Conservation (phyloP, 2,888 invertebrate genomes). For the Hartigia nigra region DNA sequence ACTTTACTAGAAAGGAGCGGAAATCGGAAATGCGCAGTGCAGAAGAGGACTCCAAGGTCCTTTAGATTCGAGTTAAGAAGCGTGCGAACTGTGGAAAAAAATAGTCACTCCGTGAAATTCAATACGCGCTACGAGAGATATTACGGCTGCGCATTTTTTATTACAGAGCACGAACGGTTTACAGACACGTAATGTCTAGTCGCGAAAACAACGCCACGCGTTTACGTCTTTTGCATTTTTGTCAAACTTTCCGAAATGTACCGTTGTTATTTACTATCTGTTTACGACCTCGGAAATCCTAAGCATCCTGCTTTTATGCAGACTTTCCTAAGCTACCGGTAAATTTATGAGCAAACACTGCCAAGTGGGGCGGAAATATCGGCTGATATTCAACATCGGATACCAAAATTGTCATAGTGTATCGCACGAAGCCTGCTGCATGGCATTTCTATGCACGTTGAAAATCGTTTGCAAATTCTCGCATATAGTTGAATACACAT, state of each 20-base stretch:
- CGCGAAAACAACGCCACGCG: neutral
- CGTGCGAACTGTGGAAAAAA: neutral
- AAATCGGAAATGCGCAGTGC: neutral
- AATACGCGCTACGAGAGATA: neutral
- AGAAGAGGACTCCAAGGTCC: neutral
- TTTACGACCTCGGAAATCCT: neutral
- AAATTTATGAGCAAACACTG: conserved; percentile 30
- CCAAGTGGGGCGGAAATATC: conserved; percentile 27
- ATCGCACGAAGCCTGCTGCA: neutral
- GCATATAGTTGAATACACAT: neutral
- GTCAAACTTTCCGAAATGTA: neutral
- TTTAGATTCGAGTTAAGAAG: neutral
- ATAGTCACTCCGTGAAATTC: neutral
- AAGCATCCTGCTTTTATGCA: neutral
- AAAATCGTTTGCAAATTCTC: neutral
- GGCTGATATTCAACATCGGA: neutral
- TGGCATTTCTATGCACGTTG: neutral
- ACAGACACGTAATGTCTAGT: neutral
- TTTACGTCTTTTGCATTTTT: neutral
- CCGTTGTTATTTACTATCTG: neutral
- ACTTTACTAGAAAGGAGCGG: neutral
- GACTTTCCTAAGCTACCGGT: conserved; percentile 5
- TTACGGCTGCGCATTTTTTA: neutral
- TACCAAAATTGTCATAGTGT: neutral
- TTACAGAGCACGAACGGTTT: neutral